Conservation (phyloP, 1,140 invertebrate genomes). For the Chrysomallon squamiferum region DNA sequence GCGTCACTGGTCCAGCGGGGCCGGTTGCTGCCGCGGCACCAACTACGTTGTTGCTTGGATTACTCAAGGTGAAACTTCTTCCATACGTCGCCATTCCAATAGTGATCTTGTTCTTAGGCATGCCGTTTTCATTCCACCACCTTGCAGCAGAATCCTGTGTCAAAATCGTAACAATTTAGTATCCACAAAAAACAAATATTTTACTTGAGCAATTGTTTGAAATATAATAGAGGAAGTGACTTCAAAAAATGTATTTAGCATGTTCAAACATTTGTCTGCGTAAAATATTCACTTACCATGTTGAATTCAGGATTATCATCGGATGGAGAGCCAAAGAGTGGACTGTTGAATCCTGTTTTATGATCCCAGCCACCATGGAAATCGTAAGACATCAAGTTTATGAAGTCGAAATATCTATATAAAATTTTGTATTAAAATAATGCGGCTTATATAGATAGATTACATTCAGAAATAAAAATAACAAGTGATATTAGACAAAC, state of each 20-base stretch:
- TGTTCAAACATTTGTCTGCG: no score
- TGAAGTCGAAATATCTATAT: slow-evolving; percentile 74
- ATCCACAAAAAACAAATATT: no score
- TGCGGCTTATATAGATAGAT: no score
- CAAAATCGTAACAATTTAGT: no score
- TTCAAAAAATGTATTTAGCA: no score
- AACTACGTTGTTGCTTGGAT: slow-evolving; percentile 52
- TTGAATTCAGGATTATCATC: slow-evolving; percentile 59
- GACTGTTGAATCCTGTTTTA: slow-evolving; percentile 83
- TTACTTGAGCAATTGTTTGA: no score
- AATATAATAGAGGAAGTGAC: no score
- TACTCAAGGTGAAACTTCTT: not conserved
- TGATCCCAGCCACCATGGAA: slow-evolving; percentile 87
- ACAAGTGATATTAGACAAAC: no score
- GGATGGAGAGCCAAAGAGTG: slow-evolving; percentile 79
- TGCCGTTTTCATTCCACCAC: not conserved
- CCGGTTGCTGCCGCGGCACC: slow-evolving; percentile 75
- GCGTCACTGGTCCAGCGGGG: slow-evolving; percentile 53
- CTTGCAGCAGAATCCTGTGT: not conserved
- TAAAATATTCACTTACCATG: slow-evolving; percentile 7
- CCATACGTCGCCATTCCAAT: not conserved
- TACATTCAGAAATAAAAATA: no score
- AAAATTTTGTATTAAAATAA: no score
- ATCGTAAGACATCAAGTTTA: slow-evolving; percentile 89
- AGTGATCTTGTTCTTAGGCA: not conserved